Conservation (phyloP, 1,140 invertebrate species). For the Vanessa tameamea region DNA sequence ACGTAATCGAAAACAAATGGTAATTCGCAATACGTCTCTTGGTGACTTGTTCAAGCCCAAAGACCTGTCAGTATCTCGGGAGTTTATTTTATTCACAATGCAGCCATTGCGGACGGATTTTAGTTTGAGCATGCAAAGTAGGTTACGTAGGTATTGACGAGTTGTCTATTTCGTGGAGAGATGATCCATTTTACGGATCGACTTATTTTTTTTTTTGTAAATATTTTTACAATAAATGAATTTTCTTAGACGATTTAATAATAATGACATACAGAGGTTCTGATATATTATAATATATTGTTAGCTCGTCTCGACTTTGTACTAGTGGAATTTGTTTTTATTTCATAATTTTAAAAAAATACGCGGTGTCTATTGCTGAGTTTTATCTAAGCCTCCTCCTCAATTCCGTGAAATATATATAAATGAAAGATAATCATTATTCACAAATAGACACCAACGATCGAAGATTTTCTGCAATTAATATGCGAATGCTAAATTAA, state of each 20-base stretch:
- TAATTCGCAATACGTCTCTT: not conserved
- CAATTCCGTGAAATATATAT: no score
- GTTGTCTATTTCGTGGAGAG: conserved; percentile 23
- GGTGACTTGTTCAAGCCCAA: conserved; percentile 24
- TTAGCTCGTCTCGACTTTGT: no score
- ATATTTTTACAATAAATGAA: not conserved
- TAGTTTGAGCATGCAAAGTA: conserved; percentile 24
- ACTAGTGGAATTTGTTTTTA: no score
- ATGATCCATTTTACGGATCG: not conserved
- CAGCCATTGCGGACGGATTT: conserved; percentile 8
- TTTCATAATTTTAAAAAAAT: no score
- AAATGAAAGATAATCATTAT: no score
- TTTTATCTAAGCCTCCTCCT: no score
- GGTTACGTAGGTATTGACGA: conserved; percentile 17
- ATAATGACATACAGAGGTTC: no score
- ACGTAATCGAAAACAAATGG: conserved; percentile 9
- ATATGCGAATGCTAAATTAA: no score
- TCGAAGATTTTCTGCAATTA: no score
- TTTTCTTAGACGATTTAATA: not conserved
- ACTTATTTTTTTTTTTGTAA: not conserved
- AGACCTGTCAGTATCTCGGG: conserved; percentile 14
- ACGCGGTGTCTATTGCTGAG: no score
- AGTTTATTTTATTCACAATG: conserved; percentile 28
- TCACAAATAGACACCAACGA: no score
- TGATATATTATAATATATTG: no score